These are phyloP conservation scores for Leptinotarsa juncta DNA, from an alignment of 2,888 invertebrate species.

Conservation along the genomic window DNA sequence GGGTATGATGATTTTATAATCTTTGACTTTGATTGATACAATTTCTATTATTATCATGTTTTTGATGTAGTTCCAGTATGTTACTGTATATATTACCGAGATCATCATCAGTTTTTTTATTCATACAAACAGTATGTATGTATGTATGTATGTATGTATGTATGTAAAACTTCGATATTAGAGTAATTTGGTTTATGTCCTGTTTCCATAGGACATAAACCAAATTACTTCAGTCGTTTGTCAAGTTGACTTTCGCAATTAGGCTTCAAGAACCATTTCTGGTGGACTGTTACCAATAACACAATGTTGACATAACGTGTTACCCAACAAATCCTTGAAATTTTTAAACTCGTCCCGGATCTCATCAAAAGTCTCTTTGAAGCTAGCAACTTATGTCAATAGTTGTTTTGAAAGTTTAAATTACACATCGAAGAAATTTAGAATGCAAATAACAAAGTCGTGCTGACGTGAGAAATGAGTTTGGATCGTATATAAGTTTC, in stretches of 20 bases:
- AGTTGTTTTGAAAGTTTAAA: conserved; percentile 9
- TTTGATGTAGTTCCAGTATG: too few species aligned
- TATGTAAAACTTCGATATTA: too few species aligned
- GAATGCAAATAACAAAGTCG: conserved; percentile 7
- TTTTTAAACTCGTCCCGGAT: conserved; percentile 10
- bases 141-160: too few species aligned
- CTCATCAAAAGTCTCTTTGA: conserved; percentile 6
- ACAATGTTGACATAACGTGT: neutral
- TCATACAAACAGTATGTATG: too few species aligned
- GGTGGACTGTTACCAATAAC: neutral
- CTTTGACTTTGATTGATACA: too few species aligned
- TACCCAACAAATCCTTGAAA: neutral
- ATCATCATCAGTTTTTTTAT: too few species aligned
- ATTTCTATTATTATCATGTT: too few species aligned
- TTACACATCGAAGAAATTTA: conserved; percentile 8
- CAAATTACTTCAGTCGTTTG: too few species aligned
- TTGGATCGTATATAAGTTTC: neutral
- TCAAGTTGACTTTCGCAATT: neutral
- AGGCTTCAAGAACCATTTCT: neutral
- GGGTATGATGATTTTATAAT: too few species aligned
- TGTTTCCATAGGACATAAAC: too few species aligned
- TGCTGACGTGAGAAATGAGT: conserved; percentile 13
- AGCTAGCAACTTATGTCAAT: conserved; percentile 1
- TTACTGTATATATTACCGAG: too few species aligned
- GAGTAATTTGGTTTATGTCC: too few species aligned